Evolutionary conservation across 2,797 vertebrate genomes (phyloP), one percentile per base, ranked within the genome.

Genomic region (Onychomys arenicola): DNA sequence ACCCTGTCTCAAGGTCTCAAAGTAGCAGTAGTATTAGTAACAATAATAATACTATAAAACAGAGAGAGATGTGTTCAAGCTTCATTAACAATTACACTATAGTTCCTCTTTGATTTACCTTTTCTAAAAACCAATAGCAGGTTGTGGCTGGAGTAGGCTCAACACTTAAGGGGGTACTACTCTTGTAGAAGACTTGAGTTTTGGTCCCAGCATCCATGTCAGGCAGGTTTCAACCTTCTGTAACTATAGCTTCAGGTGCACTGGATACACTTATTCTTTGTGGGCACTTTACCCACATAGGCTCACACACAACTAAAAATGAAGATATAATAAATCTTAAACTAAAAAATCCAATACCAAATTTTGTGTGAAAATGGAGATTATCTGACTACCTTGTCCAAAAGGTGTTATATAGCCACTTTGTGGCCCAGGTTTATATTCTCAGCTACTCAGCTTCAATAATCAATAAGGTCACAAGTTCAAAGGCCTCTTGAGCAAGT

Each of bases 341-440:
- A 46, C 49, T 65, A 84, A 34, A 84, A 65, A 11, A n/a, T 21
- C 3, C 82, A 84, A 6, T 55, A 87, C 25, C 14, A 73, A 5
- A 4, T 71, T 96, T 92, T n/a, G n/a, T 84, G 5, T 97, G 71
- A 81, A 95, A 91, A 91, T 87, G 90, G 84, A 96, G 23, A 9
- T 59, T 88, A 88, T 34, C 40, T 91, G 61, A 86, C 9, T 86
- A 40, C 89, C 76, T 94, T 91, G 40, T 43, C 59, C 14, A 90
- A 96, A 84, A 75, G 81, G 52, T 86, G 29, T 84, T 87, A 76
- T 95, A n/a, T 57, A 81, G 34, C 55, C n/a, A 37, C n/a, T 29
- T 73, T n/a, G 49, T 57, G 67, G 13, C 67, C 71, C 23, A 87
- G 49, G 52, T 9, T 49, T 9, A 49, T 49, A 49, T 1, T 49